Base-by-base conservation (phyloP, 2,888 invertebrate genomes). In the Abrostola tripartita region DNA sequence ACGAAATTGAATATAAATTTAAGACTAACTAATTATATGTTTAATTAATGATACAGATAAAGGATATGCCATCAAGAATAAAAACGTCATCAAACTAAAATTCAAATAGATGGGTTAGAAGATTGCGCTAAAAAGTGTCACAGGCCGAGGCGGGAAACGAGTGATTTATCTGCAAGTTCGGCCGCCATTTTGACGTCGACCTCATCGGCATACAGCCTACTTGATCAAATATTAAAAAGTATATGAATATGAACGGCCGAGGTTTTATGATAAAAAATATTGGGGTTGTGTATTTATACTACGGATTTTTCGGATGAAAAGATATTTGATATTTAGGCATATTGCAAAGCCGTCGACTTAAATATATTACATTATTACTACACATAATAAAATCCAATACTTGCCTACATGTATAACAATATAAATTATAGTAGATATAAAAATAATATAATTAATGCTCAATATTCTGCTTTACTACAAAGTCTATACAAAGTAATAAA, bases 31-130 rank as follows among this genome's bases (percentile, higher is more conserved):
- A 24, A 24, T 24, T 24, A 24, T 24, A 24, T 24, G 24, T 24
- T 2, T 24, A 24, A 24, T 24, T 1, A 24, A 24, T 24, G 24
- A 24, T 24, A 24, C 24, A n/a, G 24, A 24, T 24, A 24, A 67
- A 47, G 9, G 42, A 78, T 83, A 83, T 85, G 81, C 85, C 84
- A 85, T 78, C 82, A 71, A 78, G 74, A 66, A 65, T 68, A 70
- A 76, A 79, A 65, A 82, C 82, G 79, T 71, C 75, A 77, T 66
- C 74, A 81, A 83, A 81, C 79, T 82, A 84, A 88, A 79, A 82
- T 81, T 80, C 82, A 85, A 88, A 89, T 84, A 85, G 85, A 82
- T 84, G 80, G 83, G 82, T 85, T 86, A 87, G 84, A 86, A 83
- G 81, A 84, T 72, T 80, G 81, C 76, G 78, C 79, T 77, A 82